Percentiles rank a stretch among this genome's conserved stretches.
These are phyloP conservation scores for Passer montanus DNA, from an alignment of 2,113 vertebrate species.

Conservation along the genomic window DNA sequence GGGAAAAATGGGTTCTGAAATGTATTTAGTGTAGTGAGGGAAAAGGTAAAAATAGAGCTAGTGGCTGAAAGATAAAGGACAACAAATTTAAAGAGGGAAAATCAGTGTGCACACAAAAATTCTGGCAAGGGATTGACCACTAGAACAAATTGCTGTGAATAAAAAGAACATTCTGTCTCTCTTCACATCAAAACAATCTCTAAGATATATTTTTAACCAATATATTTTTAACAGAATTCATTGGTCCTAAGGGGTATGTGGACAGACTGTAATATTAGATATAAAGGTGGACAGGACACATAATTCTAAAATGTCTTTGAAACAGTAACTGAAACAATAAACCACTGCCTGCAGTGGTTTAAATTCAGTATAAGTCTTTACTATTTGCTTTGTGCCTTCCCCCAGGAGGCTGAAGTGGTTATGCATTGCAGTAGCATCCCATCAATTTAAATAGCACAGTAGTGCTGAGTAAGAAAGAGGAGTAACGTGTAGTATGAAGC, in stretches of 20 bases:
- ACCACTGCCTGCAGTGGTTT: background rate
- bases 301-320: background rate
- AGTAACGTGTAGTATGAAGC: fast-evolving
- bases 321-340: background rate
- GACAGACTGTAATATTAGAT: background rate
- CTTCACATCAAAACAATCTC: background rate
- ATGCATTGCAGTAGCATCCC: background rate
- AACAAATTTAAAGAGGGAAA: background rate
- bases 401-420: background rate
- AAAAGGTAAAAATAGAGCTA: background rate
- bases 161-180: background rate
- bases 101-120: background rate
- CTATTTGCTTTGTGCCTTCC: background rate
- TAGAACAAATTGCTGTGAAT: background rate
- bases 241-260: background rate
- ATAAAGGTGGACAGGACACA: background rate
- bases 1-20: background rate
- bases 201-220: background rate
- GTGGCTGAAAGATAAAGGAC: background rate
- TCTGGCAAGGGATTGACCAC: background rate
- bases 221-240: background rate
- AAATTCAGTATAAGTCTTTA: background rate
- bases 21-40: background rate
- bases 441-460: background rate
- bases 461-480: background rate